These are phyloP conservation scores for Lipotes vexillifer DNA, from an alignment of 2,113 vertebrate genomes.

Conservation along the genomic window DNA sequence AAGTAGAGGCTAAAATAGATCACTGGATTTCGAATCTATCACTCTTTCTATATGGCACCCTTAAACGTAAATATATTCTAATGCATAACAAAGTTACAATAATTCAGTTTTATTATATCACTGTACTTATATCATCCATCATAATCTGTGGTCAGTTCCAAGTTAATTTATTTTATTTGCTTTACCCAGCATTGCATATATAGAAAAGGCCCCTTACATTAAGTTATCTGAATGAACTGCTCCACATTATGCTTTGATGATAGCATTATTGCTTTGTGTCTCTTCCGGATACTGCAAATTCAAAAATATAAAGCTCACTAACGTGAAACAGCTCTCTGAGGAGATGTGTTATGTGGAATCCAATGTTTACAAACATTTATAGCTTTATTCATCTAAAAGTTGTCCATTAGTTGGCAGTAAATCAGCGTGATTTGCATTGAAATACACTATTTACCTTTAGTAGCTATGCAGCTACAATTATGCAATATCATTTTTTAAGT, in stretches of 20 bases:
- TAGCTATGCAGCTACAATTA: neutral
- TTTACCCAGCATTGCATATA: neutral
- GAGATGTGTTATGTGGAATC: neutral
- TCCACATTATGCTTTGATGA: slow-evolving; percentile 39
- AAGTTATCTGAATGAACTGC: slow-evolving; percentile 23
- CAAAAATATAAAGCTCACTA: slow-evolving; percentile 55
- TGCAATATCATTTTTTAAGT: neutral
- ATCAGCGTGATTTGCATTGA: slow-evolving; percentile 39
- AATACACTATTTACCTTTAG: neutral
- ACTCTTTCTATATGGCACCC: neutral
- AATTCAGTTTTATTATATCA: slow-evolving; percentile 35
- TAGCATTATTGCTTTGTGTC: slow-evolving; percentile 34
- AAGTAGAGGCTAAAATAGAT: neutral
- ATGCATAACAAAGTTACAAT: neutral
- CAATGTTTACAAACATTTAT: slow-evolving; percentile 56
- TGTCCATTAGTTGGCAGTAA: slow-evolving; percentile 34
- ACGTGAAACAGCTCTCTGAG: slow-evolving; percentile 20
- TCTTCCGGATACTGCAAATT: slow-evolving; percentile 45
- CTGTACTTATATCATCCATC: neutral
- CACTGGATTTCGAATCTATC: neutral
- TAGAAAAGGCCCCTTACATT: neutral
- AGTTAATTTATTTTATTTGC: neutral
- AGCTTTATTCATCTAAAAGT: slow-evolving; percentile 42
- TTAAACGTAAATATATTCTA: slow-evolving; percentile 11
- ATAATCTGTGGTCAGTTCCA: neutral